Base-by-base conservation (phyloP, 2,888 invertebrate genomes). In the Lithophane socia region DNA sequence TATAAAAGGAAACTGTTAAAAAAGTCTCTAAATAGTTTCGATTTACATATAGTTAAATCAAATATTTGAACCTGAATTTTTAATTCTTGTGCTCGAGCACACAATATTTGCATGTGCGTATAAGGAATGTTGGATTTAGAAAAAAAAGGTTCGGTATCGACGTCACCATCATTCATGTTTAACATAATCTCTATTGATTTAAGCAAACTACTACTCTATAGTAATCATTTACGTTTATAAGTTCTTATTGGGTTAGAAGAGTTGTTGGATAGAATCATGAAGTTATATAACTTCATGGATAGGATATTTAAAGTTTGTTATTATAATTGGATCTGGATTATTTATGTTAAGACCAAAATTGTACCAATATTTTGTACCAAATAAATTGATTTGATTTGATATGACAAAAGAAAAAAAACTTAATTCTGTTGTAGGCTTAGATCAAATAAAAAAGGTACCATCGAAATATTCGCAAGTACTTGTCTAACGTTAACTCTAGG, bases 1-100 rank as follows among this genome's bases (percentile, higher is more conserved):
- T 13, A 5, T 18, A 29, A 29, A 69, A 47, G 24, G 16, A 58
- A 72, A 72, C 44, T 72, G 71, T 72, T 72, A 0, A 8, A 21
- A 7, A 29, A 21, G 3, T 49, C 9, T 58, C 18, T 10, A 52
- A 29, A 24, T n/a, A 75, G 37, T 47, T 3, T 42, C 29, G 18
- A 37, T 64, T 29, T 73, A 58, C 24, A 18, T 66, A 37, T 37
- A 42, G 1, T 12, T 29, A 49, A 37, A 24, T 54, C 8, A 73
- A 70, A 73, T 61, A 75, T 80, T 75, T 70, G n/a, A 12, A 47
- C 24, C 54, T 16, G 21, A 24, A n/a, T 73, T 82, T 81, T 82
- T 42, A 67, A 73, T 82, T 58, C 66, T 69, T 29, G 24, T 65
- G 13, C 3, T 52, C 12, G 16, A 44, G 4, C 56, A 63, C 18